Evolutionary conservation across 2,113 vertebrate species (phyloP).

Genomic region (Hassar affinis): DNA sequence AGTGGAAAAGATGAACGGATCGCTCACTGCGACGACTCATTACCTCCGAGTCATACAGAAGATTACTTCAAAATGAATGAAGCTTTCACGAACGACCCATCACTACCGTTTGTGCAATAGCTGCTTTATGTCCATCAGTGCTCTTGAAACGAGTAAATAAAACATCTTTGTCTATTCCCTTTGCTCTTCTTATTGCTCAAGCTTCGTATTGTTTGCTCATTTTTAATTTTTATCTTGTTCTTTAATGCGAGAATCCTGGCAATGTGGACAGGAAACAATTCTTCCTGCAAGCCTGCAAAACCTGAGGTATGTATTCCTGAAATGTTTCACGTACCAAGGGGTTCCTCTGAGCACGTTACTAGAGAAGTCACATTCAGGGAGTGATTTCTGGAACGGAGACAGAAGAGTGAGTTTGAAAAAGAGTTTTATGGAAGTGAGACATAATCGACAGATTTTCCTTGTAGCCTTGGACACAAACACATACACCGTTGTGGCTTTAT

Average conservation of each 20-base stretch:
- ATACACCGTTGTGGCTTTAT: constrained; percentile 11
- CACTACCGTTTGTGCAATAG: neutral
- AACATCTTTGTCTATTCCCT: constrained; percentile 3
- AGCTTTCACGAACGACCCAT: no score
- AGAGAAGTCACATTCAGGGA: constrained; percentile 49
- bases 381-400: constrained; percentile 36
- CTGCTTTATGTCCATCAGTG: neutral
- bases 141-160: constrained; percentile 20
- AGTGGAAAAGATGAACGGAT: no score
- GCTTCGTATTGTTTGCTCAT: neutral
- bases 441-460: constrained; percentile 26
- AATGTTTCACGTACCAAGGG: constrained; percentile 25
- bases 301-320: constrained; percentile 47
- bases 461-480: constrained; percentile 7
- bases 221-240: constrained; percentile 1
- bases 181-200: neutral
- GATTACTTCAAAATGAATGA: no score
- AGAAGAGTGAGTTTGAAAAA: constrained; percentile 36
- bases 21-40: no score
- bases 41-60: no score
- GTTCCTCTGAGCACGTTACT: constrained; percentile 43
- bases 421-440: constrained; percentile 38
- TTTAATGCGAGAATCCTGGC: neutral
- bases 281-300: constrained; percentile 11
- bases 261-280: neutral